Percentiles rank a stretch among this genome's conserved stretches.
Evolutionary conservation across 2,888 invertebrate genomes (phyloP).

Genomic region (Argyra leucocephala): DNA sequence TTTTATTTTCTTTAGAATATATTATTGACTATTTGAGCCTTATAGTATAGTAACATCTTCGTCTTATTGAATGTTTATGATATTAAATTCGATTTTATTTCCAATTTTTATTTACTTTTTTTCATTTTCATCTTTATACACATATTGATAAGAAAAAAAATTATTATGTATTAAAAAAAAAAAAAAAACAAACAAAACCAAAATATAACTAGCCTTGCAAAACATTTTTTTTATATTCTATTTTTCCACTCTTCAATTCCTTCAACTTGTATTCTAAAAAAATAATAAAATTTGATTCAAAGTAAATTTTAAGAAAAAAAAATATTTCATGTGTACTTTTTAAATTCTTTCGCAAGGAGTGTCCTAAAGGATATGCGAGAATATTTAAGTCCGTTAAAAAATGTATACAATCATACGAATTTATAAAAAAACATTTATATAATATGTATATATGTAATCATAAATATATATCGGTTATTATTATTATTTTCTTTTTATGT

Average conservation of each 20-base stretch:
- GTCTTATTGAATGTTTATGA: slow-evolving; percentile 44
- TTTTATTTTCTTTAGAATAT: slow-evolving; percentile 1
- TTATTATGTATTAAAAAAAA: no score
- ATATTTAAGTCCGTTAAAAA: no score
- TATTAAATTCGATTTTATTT: slow-evolving; percentile 41
- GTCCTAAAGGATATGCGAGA: no score
- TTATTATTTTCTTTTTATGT: neutral
- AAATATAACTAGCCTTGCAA: slow-evolving; percentile 13
- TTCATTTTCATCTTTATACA: neutral
- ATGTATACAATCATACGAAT: no score
- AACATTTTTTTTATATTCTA: neutral
- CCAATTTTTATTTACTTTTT: slow-evolving; percentile 14
- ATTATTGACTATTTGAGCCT: slow-evolving; percentile 11
- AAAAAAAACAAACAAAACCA: neutral
- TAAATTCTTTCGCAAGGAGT: no score
- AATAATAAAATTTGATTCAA: no score
- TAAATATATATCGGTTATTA: neutral
- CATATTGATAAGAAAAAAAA: neutral
- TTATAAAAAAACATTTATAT: no score
- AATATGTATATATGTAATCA: neutral
- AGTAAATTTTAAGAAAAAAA: no score
- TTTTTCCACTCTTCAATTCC: no score
- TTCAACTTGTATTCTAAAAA: no score
- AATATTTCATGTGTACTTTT: no score
- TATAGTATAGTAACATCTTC: slow-evolving; percentile 13